phyloP scores from a whole-genome alignment of 1,140 invertebrate genomes.

The Bombus huntii region DNA sequence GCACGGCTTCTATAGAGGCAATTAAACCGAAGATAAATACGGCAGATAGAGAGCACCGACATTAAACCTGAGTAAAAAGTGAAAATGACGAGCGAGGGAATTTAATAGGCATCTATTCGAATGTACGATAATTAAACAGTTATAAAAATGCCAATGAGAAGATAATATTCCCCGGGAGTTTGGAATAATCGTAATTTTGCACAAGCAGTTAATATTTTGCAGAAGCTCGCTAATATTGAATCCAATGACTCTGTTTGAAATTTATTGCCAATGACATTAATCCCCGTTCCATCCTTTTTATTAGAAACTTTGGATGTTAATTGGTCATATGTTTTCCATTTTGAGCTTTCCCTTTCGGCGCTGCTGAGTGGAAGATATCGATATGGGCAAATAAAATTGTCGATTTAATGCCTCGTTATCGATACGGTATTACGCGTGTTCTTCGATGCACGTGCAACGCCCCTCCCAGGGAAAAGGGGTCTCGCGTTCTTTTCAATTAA shows the following conservation, averaged over 20 bases:
- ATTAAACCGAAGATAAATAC: conserved; percentile 54
- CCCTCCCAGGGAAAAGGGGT: background rate
- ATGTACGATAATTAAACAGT: background rate
- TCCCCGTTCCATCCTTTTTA: background rate
- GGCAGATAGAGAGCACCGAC: conserved; percentile 14
- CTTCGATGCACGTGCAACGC: conserved; percentile 1
- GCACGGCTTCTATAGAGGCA: conserved; percentile 9
- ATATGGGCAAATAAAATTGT: background rate
- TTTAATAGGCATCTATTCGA: conserved; percentile 19
- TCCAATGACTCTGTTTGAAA: conserved; percentile 1
- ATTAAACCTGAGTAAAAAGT: conserved; percentile 17
- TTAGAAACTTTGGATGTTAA: background rate
- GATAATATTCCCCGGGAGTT: background rate
- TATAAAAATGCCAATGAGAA: background rate
- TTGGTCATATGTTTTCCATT: background rate
- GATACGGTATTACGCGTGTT: conserved; percentile 1
- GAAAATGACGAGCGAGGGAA: conserved; percentile 23
- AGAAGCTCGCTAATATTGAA: background rate
- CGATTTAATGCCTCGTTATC: conserved; percentile 22
- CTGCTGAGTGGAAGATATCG: background rate
- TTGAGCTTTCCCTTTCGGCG: background rate
- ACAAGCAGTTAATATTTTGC: conserved; percentile 2
- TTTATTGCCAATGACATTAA: conserved; percentile 36
- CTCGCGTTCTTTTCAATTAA: conserved; percentile 26
- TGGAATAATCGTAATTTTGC: background rate